A percentile compares a stretch with the other conserved stretches of the same genome.
Evolutionary conservation across 2,113 vertebrate species (phyloP).

Genomic region (Thryonomys swinderianus): DNA sequence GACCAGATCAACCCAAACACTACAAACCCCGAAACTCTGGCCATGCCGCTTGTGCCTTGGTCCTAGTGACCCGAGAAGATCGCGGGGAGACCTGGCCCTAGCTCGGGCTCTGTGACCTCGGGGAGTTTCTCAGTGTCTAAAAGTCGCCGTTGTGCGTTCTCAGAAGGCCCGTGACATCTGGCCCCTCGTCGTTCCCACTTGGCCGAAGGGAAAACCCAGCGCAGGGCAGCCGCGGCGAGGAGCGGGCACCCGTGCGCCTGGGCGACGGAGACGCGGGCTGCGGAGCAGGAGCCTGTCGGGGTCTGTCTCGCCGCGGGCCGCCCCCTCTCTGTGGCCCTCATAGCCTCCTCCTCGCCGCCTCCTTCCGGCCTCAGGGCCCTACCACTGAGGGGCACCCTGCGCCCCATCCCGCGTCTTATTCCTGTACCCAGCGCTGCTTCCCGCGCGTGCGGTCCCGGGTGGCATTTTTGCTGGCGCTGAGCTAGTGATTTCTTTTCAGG

Average conservation of each 20-base stretch:
- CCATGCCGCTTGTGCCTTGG: background rate
- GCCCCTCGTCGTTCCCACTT: background rate
- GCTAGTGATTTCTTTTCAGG: constrained; percentile 46
- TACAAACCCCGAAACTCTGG: background rate
- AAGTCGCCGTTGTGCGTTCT: too few species aligned
- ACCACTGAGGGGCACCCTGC: background rate
- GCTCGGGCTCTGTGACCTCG: background rate
- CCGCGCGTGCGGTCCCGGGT: background rate
- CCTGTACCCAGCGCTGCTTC: background rate
- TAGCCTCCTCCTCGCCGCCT: background rate
- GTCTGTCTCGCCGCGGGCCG: too few species aligned
- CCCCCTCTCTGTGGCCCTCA: background rate
- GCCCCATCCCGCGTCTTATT: too few species aligned
- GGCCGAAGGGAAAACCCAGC: background rate
- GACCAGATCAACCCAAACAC: background rate
- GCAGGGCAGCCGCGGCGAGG: background rate
- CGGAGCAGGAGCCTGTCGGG: background rate
- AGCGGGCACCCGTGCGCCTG: rapidly evolving
- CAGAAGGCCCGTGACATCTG: too few species aligned
- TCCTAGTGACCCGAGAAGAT: background rate
- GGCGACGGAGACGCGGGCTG: rapidly evolving
- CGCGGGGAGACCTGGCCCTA: too few species aligned
- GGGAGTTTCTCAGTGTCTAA: background rate
- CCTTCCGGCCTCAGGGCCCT: background rate
- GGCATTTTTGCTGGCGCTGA: background rate